Conservation (phyloP, 2,888 invertebrate species). For the Ophioninae sp. region DNA sequence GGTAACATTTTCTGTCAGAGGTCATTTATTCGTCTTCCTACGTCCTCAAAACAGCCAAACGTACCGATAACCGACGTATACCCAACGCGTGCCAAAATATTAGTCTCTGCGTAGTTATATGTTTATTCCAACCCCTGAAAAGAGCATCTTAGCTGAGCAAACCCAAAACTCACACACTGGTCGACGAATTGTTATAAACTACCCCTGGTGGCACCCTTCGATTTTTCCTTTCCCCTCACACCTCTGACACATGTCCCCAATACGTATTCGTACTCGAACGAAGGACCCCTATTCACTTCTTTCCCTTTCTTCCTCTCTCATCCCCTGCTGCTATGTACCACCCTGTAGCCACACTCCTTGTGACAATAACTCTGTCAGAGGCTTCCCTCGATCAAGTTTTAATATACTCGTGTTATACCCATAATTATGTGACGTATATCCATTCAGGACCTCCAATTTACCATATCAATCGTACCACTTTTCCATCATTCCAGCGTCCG, state of each 20-base stretch:
- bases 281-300: slow-evolving; percentile 29
- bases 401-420: background rate
- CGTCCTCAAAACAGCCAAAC: too few species aligned
- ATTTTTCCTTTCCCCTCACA: slow-evolving; percentile 51
- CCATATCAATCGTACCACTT: background rate
- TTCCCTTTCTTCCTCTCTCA: slow-evolving; percentile 3
- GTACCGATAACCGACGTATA: too few species aligned
- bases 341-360: background rate
- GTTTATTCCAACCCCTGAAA: slow-evolving; percentile 73
- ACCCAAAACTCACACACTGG: slow-evolving; percentile 48
- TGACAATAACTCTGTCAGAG: slow-evolving; percentile 16
- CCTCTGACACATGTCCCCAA: slow-evolving; percentile 74
- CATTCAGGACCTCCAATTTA: background rate
- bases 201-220: slow-evolving; percentile 53
- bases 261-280: slow-evolving; percentile 3
- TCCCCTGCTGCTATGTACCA: slow-evolving; percentile 11
- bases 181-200: slow-evolving; percentile 75
- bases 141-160: slow-evolving; percentile 74
- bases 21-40: too few species aligned
- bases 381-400: background rate
- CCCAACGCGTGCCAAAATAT: background rate
- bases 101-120: background rate
- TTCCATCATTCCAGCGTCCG: too few species aligned
- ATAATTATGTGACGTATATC: background rate
- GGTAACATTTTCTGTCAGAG: too few species aligned